Base-by-base conservation (phyloP, 2,113 vertebrate genomes). In the Morone chrysops region DNA sequence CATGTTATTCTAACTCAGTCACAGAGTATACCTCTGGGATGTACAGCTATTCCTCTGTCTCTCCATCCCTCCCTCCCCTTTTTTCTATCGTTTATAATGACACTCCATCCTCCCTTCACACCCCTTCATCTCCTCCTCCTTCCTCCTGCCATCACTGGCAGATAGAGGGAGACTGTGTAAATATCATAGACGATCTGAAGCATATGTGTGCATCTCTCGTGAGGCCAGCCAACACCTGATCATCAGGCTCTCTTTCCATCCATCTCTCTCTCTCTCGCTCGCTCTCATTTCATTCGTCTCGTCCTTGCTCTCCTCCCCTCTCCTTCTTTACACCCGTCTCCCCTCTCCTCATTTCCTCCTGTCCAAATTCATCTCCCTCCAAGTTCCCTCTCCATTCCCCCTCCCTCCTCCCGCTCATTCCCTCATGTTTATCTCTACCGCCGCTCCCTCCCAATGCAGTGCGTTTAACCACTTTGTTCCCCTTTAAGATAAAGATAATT, bases 401-500 rank as follows among this genome's bases (percentile, higher is more conserved):
- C 14, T 36, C 20, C 70, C 47, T 17, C 53, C 56, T 36, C 76
- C n/a, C 25, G 4, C 38, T 65, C 86, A 50, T 69, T 57, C 82
- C 69, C 76, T 16, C 41, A 84, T 88, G 91, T 93, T 91, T 89
- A 93, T 91, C 92, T 90, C 87, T 0, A 56, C 78, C 62, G 61
- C 83, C 3, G 74, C 86, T 89, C 86, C 59, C 77, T 89, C 87
- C 87, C 84, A 72, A 62, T 53, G 83, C 88, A 78, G 67, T 87
- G 88, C 73, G 66, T 92, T 93, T 90, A 92, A 89, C 89, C 89
- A 92, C 93, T 93, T 93, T 93, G 90, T 90, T 92, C 87, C 81
- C 85, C 90, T 92, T 92, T 88, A 92, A 94, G 92, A 92, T 94
- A 94, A 94, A 92, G 93, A 93, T 94, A 94, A 94, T 94, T 91